Conservation (phyloP, 2,113 vertebrate species). For the Rhizomys pruinosus region DNA sequence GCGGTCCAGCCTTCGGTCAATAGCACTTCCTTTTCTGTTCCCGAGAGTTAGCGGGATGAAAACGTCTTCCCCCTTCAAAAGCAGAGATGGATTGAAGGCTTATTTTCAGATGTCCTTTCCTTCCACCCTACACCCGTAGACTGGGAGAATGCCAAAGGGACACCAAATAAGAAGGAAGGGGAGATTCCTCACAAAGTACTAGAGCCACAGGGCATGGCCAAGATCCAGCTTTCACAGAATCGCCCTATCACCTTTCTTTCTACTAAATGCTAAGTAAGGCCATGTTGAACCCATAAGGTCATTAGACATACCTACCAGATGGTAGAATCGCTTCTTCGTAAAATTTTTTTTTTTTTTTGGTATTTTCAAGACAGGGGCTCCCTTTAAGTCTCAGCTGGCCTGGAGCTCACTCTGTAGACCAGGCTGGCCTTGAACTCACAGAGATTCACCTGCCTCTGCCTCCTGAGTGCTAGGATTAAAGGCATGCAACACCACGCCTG, state of each 20-base stretch:
- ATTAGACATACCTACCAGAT: not conserved
- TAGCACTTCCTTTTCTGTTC: constrained; percentile 69
- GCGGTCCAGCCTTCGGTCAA: constrained; percentile 82
- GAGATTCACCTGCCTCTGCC: too few relatives aligned
- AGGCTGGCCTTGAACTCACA: too few relatives aligned
- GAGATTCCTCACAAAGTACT: not conserved
- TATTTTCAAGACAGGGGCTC: too few relatives aligned
- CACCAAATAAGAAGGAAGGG: not conserved
- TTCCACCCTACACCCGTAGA: too few relatives aligned
- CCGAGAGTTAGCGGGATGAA: constrained; percentile 89
- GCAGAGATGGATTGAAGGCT: constrained; percentile 63
- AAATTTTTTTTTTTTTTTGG: not conserved
- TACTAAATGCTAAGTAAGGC: not conserved
- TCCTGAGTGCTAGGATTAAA: too few relatives aligned
- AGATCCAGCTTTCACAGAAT: not conserved
- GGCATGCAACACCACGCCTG: too few relatives aligned
- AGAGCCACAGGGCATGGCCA: not conserved
- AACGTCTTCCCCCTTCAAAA: constrained; percentile 96
- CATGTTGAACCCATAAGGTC: not conserved
- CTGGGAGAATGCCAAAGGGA: not conserved
- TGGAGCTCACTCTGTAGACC: too few relatives aligned
- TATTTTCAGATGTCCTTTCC: not conserved
- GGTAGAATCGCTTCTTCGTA: not conserved
- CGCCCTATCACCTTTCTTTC: not conserved
- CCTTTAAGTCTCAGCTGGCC: too few relatives aligned